phyloP scores from a whole-genome alignment of 2,797 vertebrate genomes.

The Columba guinea region DNA sequence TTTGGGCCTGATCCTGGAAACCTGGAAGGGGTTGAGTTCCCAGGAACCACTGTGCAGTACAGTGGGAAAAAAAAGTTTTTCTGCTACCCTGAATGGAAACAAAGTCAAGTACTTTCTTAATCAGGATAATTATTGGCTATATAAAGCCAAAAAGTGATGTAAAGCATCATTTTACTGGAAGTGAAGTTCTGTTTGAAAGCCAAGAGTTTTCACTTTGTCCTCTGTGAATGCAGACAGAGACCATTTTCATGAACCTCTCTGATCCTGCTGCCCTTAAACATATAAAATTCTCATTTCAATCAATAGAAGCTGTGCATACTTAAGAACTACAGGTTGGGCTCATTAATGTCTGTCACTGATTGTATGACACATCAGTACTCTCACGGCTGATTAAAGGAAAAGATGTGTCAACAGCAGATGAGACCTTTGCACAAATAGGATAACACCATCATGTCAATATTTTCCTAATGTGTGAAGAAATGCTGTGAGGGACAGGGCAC shows the following conservation, averaged over 20 bases:
- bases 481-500: not conserved
- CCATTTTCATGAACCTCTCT: conserved; percentile 7
- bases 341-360: conserved; percentile 2
- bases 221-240: not conserved
- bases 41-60: not conserved
- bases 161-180: not conserved
- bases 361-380: not conserved
- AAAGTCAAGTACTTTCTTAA: not conserved
- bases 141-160: not conserved
- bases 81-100: not conserved
- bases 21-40: not conserved
- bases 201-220: not conserved
- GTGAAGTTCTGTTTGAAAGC: not conserved
- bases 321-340: not conserved
- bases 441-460: not conserved
- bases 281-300: conserved; percentile 11
- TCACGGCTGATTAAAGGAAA: not conserved
- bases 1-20: not conserved
- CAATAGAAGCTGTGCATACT: not conserved
- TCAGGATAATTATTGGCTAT: not conserved
- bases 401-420: not conserved
- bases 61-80: not conserved
- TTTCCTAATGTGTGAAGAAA: conserved; percentile 1
- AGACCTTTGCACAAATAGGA: not conserved
- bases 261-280: not conserved